Percentiles rank a stretch among this genome's conserved stretches.
Evolutionary conservation across 2,888 invertebrate genomes (phyloP).

Genomic region (Caenorhabditis sp.): DNA sequence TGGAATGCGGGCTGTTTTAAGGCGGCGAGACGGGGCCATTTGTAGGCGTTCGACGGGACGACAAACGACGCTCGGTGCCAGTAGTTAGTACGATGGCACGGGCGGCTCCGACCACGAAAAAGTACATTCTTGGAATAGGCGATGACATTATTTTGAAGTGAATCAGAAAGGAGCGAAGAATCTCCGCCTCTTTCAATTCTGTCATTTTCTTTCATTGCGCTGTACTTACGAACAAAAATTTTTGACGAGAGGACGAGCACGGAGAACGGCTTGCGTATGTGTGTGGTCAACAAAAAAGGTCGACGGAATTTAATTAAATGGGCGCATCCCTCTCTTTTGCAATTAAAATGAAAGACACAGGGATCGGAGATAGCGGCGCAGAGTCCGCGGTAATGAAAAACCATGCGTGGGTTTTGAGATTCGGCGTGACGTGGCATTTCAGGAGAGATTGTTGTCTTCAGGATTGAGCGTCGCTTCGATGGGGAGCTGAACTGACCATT

Average conservation of each 20-base stretch:
- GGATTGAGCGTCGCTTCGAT: no score
- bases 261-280: conserved; percentile 29
- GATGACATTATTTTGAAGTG: not conserved
- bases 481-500: no score
- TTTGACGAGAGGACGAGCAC: conserved; percentile 11
- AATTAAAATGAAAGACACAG: conserved; percentile 34
- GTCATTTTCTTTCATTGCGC: conserved; percentile 21
- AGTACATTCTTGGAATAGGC: conserved; percentile 15
- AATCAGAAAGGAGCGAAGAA: no score
- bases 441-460: no score
- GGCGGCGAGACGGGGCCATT: no score
- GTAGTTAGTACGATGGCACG: conserved; percentile 7
- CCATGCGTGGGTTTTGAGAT: not conserved
- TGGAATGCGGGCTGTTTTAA: no score
- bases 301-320: conserved; percentile 52
- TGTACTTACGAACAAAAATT: conserved; percentile 29
- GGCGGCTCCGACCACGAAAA: not conserved
- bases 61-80: not conserved
- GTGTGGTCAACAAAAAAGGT: conserved; percentile 44
- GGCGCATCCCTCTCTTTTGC: conserved; percentile 12
- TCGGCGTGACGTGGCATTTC: no score
- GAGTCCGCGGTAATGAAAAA: conserved; percentile 8
- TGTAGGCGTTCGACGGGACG: not conserved
- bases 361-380: no score
- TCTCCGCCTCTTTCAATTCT: conserved; percentile 8